Percentiles rank a stretch among this genome's conserved stretches.
Evolutionary conservation across 2,797 vertebrate genomes (phyloP).

Genomic region (Poecilia picta): DNA sequence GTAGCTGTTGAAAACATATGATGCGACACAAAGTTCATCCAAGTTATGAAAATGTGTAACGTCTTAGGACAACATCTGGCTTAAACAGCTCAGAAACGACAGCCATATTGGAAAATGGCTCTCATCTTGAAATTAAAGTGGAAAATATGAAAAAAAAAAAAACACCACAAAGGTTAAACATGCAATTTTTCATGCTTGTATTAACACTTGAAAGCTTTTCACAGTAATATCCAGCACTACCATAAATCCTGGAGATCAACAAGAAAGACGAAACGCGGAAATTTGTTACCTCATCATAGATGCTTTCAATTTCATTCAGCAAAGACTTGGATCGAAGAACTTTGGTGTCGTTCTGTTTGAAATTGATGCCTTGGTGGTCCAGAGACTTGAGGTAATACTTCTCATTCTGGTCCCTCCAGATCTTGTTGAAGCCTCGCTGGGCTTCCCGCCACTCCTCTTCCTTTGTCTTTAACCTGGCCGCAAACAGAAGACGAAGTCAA

Average conservation of each 20-base stretch:
- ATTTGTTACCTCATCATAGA: conserved; percentile 92
- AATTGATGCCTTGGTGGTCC: conserved; percentile 99
- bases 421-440: conserved; percentile 98
- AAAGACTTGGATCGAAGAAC: conserved; percentile 97
- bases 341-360: conserved; percentile 99
- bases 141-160: too few relatives aligned
- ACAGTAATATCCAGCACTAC: too few relatives aligned
- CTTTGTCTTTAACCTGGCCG: conserved; percentile 93
- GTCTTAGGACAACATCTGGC: too few relatives aligned
- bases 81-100: too few relatives aligned
- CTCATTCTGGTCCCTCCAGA: conserved; percentile 99
- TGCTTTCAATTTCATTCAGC: conserved; percentile 97
- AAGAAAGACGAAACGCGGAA: not conserved
- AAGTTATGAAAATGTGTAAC: too few relatives aligned
- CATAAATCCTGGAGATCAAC: not conserved
- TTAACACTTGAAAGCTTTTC: too few relatives aligned
- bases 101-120: too few relatives aligned
- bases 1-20: too few relatives aligned
- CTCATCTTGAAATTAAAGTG: too few relatives aligned
- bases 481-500: conserved; percentile 3
- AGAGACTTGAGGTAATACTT: conserved; percentile 99
- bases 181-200: too few relatives aligned
- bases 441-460: conserved; percentile 99
- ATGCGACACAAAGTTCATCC: too few relatives aligned
- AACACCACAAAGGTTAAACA: too few relatives aligned